phyloP scores from a whole-genome alignment of 2,888 invertebrate species.

The Dicranocentrus wangi region DNA sequence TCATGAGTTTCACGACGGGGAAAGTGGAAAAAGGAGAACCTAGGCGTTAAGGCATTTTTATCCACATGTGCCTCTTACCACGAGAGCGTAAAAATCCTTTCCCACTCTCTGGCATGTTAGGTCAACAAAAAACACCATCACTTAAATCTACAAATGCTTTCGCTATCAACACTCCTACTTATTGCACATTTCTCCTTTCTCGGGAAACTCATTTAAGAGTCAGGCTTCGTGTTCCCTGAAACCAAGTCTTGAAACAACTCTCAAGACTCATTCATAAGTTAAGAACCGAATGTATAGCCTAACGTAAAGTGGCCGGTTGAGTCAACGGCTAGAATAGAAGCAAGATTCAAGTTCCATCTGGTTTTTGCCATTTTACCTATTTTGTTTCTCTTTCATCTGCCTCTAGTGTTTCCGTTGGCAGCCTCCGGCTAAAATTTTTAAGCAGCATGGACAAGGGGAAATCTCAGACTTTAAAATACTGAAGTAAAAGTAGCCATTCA shows the following conservation, averaged over 20 bases:
- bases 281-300: no score
- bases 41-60: background rate
- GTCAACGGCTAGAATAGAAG: no score
- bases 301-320: no score
- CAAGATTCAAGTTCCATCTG: no score
- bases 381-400: no score
- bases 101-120: background rate
- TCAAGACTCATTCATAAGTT: background rate
- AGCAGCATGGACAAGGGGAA: background rate
- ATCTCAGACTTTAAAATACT: background rate
- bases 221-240: no score
- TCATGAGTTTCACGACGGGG: background rate
- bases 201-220: background rate
- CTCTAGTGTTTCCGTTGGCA: no score
- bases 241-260: background rate
- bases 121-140: slow-evolving; percentile 4
- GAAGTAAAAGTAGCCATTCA: background rate
- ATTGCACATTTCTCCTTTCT: slow-evolving; percentile 1
- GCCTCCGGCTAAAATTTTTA: background rate
- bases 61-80: slow-evolving; percentile 1
- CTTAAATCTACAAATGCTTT: slow-evolving; percentile 10
- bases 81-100: background rate
- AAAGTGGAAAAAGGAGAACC: background rate
- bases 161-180: background rate
- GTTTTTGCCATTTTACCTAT: no score